Percentiles rank a stretch among this genome's conserved stretches.
Evolutionary conservation across 2,888 invertebrate species (phyloP).

Genomic region (Tanaodytes sp.): DNA sequence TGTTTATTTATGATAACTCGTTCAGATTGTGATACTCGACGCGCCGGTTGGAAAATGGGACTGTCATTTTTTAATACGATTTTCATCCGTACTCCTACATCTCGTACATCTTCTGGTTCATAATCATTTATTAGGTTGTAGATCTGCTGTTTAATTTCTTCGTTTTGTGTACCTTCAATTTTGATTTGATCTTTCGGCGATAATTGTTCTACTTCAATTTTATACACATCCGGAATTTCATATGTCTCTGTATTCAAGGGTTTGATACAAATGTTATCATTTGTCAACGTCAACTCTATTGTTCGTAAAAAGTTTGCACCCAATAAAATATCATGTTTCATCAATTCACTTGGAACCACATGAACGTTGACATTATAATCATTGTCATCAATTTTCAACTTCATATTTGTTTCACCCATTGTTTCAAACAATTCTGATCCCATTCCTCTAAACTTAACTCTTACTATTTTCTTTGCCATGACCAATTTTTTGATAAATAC

Average conservation of each 20-base stretch:
- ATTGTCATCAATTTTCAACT: neutral
- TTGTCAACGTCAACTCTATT: neutral
- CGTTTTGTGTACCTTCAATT: neutral
- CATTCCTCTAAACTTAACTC: neutral
- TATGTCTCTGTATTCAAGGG: neutral
- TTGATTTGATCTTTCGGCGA: neutral
- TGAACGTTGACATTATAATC: neutral
- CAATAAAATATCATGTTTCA: neutral
- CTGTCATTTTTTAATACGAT: constrained; percentile 43
- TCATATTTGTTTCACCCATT: neutral
- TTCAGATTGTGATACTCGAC: constrained; percentile 44
- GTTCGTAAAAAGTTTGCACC: neutral
- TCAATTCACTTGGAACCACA: neutral
- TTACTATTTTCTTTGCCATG: too few species aligned
- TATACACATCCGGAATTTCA: neutral
- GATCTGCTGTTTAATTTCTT: neutral
- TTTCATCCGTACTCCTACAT: constrained; percentile 24
- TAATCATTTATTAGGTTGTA: neutral
- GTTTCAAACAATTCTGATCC: neutral
- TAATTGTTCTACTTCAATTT: neutral
- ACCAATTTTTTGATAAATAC: too few species aligned
- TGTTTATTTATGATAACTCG: constrained; percentile 44
- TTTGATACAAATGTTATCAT: neutral
- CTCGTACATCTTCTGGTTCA: neutral
- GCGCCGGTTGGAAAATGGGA: constrained; percentile 49